phyloP scores from a whole-genome alignment of 2,888 invertebrate species.

The Bombylius major region DNA sequence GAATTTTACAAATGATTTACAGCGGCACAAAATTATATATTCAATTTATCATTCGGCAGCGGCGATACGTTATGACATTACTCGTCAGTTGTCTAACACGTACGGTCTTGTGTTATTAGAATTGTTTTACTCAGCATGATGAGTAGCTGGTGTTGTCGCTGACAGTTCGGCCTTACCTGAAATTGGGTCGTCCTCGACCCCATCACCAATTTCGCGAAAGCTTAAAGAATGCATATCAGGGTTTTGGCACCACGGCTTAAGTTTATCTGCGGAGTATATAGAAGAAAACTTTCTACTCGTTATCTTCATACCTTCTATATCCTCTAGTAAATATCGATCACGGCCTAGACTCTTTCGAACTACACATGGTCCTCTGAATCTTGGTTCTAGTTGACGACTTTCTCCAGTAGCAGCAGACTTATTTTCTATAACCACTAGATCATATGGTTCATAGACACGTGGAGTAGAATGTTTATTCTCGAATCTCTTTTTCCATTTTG shows the following conservation, averaged over 20 bases:
- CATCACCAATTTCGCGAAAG: too few relatives aligned
- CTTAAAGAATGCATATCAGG: neutral
- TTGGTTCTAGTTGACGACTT: slow-evolving; percentile 11
- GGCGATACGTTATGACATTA: too few relatives aligned
- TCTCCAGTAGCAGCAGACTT: neutral
- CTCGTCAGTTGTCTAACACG: too few relatives aligned
- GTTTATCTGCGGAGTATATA: neutral
- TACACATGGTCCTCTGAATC: slow-evolving; percentile 19
- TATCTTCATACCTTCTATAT: slow-evolving; percentile 15
- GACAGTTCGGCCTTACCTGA: too few relatives aligned
- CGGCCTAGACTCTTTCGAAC: slow-evolving; percentile 12
- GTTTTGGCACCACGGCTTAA: neutral
- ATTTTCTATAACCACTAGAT: slow-evolving; percentile 1
- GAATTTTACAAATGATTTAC: too few relatives aligned
- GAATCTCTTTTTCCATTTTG: neutral
- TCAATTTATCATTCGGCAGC: too few relatives aligned
- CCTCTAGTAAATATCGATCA: slow-evolving; percentile 6
- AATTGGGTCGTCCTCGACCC: too few relatives aligned
- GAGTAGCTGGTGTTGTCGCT: too few relatives aligned
- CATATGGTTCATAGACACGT: neutral
- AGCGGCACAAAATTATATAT: too few relatives aligned
- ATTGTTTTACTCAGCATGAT: too few relatives aligned
- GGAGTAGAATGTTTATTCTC: neutral
- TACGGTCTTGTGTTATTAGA: too few relatives aligned
- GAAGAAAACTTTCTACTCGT: slow-evolving; percentile 7